phyloP scores from a whole-genome alignment of 2,113 vertebrate species.

The Embiotoca jacksoni region DNA sequence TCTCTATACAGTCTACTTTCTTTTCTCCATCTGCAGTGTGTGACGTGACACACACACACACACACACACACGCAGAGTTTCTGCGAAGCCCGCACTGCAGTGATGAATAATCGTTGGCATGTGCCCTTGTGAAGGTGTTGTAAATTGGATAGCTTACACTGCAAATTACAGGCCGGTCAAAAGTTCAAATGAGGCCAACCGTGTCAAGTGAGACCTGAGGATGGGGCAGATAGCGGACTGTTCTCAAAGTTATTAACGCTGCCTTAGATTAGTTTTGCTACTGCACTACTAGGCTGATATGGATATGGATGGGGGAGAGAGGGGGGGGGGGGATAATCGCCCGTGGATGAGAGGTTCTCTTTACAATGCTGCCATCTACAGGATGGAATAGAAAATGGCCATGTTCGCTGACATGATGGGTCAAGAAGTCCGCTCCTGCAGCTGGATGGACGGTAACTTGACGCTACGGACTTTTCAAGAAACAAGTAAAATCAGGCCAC shows the following conservation, averaged over 20 bases:
- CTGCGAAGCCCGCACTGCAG: slow-evolving; percentile 24
- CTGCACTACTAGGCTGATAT: slow-evolving; percentile 28
- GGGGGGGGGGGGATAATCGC: too few relatives aligned
- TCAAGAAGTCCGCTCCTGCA: not conserved
- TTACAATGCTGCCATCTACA: slow-evolving; percentile 78
- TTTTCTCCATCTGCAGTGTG: not conserved
- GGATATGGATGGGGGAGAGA: not conserved
- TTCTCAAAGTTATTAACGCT: slow-evolving; percentile 58
- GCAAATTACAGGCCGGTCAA: slow-evolving; percentile 68
- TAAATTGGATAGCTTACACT: slow-evolving; percentile 69
- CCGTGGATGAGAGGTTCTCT: slow-evolving; percentile 13
- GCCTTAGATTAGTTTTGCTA: slow-evolving; percentile 32
- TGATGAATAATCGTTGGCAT: slow-evolving; percentile 48
- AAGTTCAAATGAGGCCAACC: slow-evolving; percentile 66
- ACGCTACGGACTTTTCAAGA: too few relatives aligned
- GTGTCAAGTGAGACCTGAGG: slow-evolving; percentile 58
- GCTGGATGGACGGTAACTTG: not conserved
- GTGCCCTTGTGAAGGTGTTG: slow-evolving; percentile 64
- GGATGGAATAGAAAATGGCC: slow-evolving; percentile 4
- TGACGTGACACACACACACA: slow-evolving; percentile 14
- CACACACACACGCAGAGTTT: not conserved
- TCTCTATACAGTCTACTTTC: not conserved
- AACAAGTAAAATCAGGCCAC: too few relatives aligned
- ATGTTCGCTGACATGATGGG: not conserved
- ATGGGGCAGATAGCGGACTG: slow-evolving; percentile 52